phyloP scores from a whole-genome alignment of 2,888 invertebrate species.

The Sphaeridia pumilis region DNA sequence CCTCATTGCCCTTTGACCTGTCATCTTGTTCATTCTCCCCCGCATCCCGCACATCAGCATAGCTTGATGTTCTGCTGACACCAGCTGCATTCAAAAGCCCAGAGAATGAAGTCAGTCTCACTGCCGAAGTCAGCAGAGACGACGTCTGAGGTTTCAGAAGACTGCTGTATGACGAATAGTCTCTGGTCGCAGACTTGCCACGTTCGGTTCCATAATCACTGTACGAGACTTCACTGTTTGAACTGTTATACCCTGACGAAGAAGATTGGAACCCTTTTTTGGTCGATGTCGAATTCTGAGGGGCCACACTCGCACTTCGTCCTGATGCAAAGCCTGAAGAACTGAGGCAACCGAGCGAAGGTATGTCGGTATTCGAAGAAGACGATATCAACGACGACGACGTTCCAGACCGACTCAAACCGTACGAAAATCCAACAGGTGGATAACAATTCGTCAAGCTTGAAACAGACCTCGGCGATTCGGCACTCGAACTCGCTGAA shows the following conservation, averaged over 20 bases:
- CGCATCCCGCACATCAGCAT: slow-evolving; percentile 2
- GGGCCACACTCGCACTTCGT: no score
- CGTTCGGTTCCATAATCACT: no score
- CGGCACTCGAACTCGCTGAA: slow-evolving; percentile 1
- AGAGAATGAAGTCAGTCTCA: slow-evolving; percentile 5
- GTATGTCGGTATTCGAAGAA: no score
- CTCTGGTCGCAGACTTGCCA: no score
- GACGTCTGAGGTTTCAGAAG: background rate
- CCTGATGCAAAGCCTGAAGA: no score
- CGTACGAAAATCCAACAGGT: background rate
- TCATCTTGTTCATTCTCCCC: background rate
- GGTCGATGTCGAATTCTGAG: no score
- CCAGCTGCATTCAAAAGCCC: background rate
- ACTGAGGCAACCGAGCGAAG: no score
- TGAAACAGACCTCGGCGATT: slow-evolving; percentile 3
- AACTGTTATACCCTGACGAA: no score
- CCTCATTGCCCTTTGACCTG: background rate
- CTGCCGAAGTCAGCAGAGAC: slow-evolving; percentile 8
- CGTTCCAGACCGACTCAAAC: background rate
- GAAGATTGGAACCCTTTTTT: no score
- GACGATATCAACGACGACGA: slow-evolving; percentile 7
- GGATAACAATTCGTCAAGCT: slow-evolving; percentile 9
- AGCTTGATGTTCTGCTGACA: slow-evolving; percentile 5
- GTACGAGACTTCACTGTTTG: no score
- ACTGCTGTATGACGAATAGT: background rate